These are phyloP conservation scores for Lacanobia oleracea DNA, from an alignment of 2,888 invertebrate species.

Conservation along the genomic window DNA sequence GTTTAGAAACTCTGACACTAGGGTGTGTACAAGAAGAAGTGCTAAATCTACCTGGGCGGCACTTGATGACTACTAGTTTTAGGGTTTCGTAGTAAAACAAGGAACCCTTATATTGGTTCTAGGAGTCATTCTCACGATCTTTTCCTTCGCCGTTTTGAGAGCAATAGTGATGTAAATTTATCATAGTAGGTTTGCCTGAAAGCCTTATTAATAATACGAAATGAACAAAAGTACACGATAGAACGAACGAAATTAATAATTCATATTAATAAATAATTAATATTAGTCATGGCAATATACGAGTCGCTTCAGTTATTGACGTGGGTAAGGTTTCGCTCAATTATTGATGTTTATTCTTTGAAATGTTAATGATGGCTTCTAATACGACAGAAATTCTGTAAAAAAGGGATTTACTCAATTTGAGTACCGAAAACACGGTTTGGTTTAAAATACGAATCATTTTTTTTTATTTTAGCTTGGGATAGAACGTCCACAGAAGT, in stretches of 20 bases:
- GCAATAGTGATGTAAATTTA: too few relatives aligned
- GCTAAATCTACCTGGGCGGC: too few relatives aligned
- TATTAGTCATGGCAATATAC: constrained; percentile 1
- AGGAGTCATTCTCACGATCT: too few relatives aligned
- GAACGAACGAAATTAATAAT: constrained; percentile 18
- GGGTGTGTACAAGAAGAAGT: too few relatives aligned
- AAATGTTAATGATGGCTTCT: constrained; percentile 16
- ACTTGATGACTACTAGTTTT: too few relatives aligned
- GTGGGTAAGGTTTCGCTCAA: constrained; percentile 13
- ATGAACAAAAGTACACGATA: background rate
- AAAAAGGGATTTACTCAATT: background rate
- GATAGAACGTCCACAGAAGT: too few relatives aligned
- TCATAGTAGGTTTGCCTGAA: background rate
- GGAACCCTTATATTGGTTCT: too few relatives aligned
- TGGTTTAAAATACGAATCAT: background rate
- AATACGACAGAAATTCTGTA: background rate
- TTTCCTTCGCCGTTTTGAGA: too few relatives aligned
- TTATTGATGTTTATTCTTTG: constrained; percentile 40
- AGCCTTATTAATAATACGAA: background rate
- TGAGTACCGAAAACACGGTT: background rate
- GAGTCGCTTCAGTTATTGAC: constrained; percentile 7
- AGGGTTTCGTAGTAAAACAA: too few relatives aligned
- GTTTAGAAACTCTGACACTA: too few relatives aligned
- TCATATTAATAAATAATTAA: constrained; percentile 14
- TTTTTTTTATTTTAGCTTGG: too few relatives aligned